Evolutionary conservation across 2,888 invertebrate genomes (phyloP).

Genomic region (Smittia sp.): DNA sequence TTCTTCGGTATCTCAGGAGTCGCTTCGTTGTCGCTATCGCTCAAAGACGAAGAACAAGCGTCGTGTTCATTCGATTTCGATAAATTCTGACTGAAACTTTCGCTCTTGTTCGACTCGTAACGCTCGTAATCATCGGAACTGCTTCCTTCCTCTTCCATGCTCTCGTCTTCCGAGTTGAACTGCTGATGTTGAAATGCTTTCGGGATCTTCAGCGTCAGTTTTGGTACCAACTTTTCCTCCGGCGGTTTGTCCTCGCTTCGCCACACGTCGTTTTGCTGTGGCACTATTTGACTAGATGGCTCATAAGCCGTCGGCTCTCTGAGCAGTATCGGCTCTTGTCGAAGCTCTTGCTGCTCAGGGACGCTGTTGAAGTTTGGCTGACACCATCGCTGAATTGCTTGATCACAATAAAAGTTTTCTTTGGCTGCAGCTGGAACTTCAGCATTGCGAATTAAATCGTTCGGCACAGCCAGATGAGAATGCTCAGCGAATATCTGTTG

Average conservation of each 20-base stretch:
- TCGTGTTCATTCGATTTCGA: background rate
- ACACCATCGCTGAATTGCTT: constrained; percentile 11
- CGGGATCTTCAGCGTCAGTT: constrained; percentile 66
- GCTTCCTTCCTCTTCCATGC: constrained; percentile 47
- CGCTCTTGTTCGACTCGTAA: background rate
- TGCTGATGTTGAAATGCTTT: constrained; percentile 55
- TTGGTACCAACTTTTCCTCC: constrained; percentile 56
- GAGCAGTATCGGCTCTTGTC: too few relatives aligned
- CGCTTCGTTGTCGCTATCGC: constrained; percentile 41
- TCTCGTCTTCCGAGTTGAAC: constrained; percentile 50
- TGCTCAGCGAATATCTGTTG: background rate
- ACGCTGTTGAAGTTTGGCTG: background rate
- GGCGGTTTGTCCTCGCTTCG: background rate
- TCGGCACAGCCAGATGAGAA: background rate
- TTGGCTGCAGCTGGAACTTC: background rate
- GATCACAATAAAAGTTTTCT: constrained; percentile 23
- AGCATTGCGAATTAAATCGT: background rate
- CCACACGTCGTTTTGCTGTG: background rate
- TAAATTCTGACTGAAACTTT: background rate
- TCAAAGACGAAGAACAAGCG: constrained; percentile 18
- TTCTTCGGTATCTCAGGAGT: constrained; percentile 31
- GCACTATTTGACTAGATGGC: constrained; percentile 19
- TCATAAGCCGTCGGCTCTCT: background rate
- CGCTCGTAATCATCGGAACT: constrained; percentile 42
- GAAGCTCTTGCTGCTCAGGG: background rate